phyloP scores from a whole-genome alignment of 2,113 vertebrate genomes.

The Pleuronectes platessa region DNA sequence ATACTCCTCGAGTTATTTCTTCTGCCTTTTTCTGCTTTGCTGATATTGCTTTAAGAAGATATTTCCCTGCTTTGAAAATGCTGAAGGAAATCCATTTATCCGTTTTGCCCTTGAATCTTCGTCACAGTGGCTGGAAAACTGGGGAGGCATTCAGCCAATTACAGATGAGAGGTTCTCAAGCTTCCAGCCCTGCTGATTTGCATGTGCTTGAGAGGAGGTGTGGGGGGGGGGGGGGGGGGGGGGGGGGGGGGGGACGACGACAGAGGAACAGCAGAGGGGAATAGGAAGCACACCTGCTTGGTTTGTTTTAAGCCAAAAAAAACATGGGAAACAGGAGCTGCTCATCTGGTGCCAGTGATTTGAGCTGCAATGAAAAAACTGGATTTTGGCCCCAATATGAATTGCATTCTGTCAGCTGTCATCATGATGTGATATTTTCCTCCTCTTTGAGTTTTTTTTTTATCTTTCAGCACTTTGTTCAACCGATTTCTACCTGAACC shows the following conservation, averaged over 20 bases:
- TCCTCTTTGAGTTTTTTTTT: neutral
- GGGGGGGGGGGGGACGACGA: no score
- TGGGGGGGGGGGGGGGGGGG: no score
- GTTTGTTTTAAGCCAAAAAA: no score
- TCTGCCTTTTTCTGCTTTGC: no score
- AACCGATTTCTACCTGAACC: neutral
- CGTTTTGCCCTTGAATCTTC: neutral
- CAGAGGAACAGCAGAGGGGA: no score
- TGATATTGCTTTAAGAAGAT: neutral
- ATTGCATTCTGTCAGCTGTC: no score
- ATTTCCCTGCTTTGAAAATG: neutral
- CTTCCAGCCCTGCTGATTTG: constrained; percentile 25
- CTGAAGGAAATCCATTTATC: neutral
- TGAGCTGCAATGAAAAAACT: no score
- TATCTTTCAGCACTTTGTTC: neutral
- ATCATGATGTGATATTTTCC: neutral
- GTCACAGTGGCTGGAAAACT: constrained; percentile 1
- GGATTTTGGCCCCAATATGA: no score
- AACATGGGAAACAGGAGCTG: neutral
- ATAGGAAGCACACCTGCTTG: no score
- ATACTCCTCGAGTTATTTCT: neutral
- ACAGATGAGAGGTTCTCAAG: constrained; percentile 4
- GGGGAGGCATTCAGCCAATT: constrained; percentile 1
- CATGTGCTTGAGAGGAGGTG: constrained; percentile 10
- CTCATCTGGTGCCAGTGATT: neutral